Conservation (phyloP, 2,888 invertebrate species). For the Zonitis immaculata region DNA sequence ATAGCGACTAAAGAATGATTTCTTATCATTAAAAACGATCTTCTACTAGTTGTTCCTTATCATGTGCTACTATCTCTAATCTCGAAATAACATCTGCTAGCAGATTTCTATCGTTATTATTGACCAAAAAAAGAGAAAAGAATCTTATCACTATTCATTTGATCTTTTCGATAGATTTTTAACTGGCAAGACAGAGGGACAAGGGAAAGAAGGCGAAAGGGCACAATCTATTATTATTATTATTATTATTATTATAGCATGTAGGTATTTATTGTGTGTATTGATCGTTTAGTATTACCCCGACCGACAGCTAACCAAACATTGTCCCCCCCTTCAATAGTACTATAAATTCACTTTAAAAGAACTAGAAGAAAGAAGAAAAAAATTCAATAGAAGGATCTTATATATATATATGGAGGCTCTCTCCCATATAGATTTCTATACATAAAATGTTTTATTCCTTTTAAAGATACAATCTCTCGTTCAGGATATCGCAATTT, state of each 20-base stretch:
- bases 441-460: no score
- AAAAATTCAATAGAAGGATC: slow-evolving; percentile 43
- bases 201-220: neutral
- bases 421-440: no score
- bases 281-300: slow-evolving; percentile 23
- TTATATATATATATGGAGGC: slow-evolving; percentile 35
- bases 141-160: slow-evolving; percentile 45
- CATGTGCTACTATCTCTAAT: slow-evolving; percentile 24
- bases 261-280: neutral
- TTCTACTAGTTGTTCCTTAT: neutral
- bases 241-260: no score
- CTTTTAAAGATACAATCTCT: slow-evolving; percentile 46
- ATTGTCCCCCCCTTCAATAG: slow-evolving; percentile 59
- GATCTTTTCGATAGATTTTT: slow-evolving; percentile 25
- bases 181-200: neutral
- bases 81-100: slow-evolving; percentile 34
- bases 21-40: slow-evolving; percentile 22
- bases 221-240: no score
- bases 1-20: neutral
- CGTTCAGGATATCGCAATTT: no score
- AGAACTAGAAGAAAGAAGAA: slow-evolving; percentile 14
- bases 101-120: slow-evolving; percentile 26
- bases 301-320: slow-evolving; percentile 63
- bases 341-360: neutral
- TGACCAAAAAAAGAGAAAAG: neutral